Conservation (phyloP, 23 tunicate genomes). For the Oikopleura albicans region DNA sequence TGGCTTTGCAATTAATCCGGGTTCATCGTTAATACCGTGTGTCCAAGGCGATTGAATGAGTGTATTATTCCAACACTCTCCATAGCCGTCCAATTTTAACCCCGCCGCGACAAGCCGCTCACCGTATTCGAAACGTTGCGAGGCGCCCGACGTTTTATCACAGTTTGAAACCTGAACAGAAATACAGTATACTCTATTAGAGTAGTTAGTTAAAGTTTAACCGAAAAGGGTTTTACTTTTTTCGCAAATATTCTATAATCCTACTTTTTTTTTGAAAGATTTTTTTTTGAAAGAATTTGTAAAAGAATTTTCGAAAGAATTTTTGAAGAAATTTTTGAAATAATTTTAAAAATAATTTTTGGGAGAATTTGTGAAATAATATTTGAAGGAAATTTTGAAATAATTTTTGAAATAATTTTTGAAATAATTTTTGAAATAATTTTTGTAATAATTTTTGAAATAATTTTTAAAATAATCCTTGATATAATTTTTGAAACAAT, state of each 20-base stretch:
- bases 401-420: neutral
- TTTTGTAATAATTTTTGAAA: neutral
- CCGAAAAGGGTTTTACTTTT: too few relatives aligned
- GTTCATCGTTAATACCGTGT: neutral
- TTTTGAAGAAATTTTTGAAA: neutral
- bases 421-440: neutral
- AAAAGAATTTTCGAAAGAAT: neutral
- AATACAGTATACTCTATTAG: neutral
- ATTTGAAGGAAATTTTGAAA: neutral
- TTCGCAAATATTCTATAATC: too few relatives aligned
- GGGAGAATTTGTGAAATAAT: neutral
- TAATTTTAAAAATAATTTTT: neutral
- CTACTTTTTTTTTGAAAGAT: too few relatives aligned
- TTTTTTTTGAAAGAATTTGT: neutral
- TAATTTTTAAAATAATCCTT: neutral
- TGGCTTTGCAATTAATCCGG: neutral
- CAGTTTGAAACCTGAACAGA: conserved; percentile 34
- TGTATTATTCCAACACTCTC: conserved; percentile 30
- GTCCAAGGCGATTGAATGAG: neutral
- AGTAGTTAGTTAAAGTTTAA: too few relatives aligned
- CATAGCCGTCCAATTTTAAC: conserved; percentile 42
- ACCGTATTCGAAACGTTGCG: conserved; percentile 35
- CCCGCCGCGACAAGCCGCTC: conserved; percentile 38
- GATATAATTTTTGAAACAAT: neutral
- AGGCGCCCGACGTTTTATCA: conserved; percentile 30